Conservation (phyloP, 2,888 invertebrate species). For the Chouioia cunea region DNA sequence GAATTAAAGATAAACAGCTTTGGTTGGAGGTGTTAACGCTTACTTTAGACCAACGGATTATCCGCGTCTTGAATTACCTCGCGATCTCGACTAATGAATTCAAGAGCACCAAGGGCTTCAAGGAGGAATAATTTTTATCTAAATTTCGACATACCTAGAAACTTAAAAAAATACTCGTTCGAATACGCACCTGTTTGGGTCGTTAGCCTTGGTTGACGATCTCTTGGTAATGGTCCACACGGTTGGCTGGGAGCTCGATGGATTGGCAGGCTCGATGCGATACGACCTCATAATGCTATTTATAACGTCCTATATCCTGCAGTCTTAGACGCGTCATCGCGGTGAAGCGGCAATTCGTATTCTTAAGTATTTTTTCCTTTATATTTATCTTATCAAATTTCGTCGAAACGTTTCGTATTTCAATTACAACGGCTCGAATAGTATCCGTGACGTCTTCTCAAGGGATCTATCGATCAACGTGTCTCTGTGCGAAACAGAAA, state of each 20-base stretch:
- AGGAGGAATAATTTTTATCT: too few relatives aligned
- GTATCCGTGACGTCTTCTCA: not conserved
- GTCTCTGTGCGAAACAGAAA: not conserved
- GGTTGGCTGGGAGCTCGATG: not conserved
- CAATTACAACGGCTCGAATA: not conserved
- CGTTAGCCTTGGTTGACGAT: not conserved
- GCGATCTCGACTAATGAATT: too few relatives aligned
- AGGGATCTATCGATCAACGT: constrained; percentile 2
- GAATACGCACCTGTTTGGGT: constrained; percentile 1
- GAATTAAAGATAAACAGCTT: too few relatives aligned
- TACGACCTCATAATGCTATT: constrained; percentile 32
- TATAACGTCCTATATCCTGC: not conserved
- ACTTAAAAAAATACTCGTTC: too few relatives aligned
- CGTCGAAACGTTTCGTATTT: not conserved
- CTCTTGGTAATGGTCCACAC: constrained; percentile 31
- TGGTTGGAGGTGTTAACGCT: too few relatives aligned
- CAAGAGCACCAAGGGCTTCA: too few relatives aligned
- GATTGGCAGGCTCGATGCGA: constrained; percentile 19
- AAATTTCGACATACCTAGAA: too few relatives aligned
- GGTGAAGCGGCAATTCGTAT: not conserved
- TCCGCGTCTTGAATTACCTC: too few relatives aligned
- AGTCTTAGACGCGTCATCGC: not conserved
- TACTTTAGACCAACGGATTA: too few relatives aligned
- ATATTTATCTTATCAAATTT: not conserved
- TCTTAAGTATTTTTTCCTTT: not conserved